A percentile compares a stretch with the other conserved stretches of the same genome.
Evolutionary conservation across 2,113 vertebrate genomes (phyloP).

Genomic region (Cyprinus carpio): DNA sequence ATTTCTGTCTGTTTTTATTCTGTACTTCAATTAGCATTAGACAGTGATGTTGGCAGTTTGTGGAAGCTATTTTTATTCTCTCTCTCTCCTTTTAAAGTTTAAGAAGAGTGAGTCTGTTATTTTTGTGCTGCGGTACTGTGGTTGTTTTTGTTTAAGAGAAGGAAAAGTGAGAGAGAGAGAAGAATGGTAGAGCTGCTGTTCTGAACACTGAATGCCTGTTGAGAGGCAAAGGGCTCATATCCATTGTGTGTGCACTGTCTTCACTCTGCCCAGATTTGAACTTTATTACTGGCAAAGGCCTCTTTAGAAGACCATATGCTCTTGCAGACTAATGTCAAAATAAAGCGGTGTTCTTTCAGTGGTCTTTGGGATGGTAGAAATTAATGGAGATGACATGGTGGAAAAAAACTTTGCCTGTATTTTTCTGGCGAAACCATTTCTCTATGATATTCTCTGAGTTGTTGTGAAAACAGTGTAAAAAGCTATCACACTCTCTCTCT

Average conservation of each 20-base stretch:
- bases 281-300: constrained; percentile 27
- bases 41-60: neutral
- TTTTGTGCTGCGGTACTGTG: constrained; percentile 1
- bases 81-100: neutral
- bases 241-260: constrained; percentile 9
- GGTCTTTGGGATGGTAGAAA: neutral
- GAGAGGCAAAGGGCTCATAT: constrained; percentile 23
- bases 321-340: neutral
- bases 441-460: neutral
- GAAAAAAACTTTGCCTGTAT: neutral
- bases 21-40: neutral
- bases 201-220: constrained; percentile 36
- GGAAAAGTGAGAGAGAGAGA: neutral
- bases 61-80: neutral
- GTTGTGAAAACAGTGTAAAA: constrained; percentile 11
- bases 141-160: neutral
- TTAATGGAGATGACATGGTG: neutral
- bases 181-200: constrained; percentile 21
- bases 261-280: constrained; percentile 35
- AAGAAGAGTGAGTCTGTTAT: constrained; percentile 10
- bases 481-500: neutral
- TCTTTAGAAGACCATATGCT: constrained; percentile 42
- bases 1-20: neutral
- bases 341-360: neutral
- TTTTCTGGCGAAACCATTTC: neutral